Evolutionary conservation across 2,888 invertebrate species (phyloP).

Genomic region (Steinernema hermaphroditum): DNA sequence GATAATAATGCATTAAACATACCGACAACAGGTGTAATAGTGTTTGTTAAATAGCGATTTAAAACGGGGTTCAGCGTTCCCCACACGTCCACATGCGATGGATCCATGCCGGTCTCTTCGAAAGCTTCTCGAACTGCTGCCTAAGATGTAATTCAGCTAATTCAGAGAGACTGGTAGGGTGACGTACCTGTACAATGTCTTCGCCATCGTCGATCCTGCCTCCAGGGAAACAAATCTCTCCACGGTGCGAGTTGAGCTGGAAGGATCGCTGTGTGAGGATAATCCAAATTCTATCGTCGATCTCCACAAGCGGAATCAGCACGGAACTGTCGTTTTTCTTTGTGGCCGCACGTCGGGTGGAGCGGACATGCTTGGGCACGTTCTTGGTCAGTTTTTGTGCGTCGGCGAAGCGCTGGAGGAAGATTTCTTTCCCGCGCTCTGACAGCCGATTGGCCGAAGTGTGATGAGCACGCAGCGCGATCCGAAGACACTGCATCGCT

Average conservation of each 20-base stretch:
- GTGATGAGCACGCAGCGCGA: neutral
- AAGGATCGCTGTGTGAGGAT: conserved; percentile 55
- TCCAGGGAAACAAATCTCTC: conserved; percentile 63
- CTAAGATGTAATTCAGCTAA: too few species aligned
- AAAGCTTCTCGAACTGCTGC: too few species aligned
- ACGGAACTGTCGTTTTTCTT: conserved; percentile 42
- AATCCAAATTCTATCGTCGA: conserved; percentile 37
- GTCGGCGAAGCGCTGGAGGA: neutral
- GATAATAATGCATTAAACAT: too few species aligned
- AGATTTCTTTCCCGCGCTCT: neutral
- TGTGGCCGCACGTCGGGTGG: neutral
- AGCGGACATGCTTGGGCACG: neutral
- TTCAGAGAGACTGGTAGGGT: too few species aligned
- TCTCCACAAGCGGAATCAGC: conserved; percentile 47
- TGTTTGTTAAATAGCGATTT: too few species aligned
- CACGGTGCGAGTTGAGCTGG: conserved; percentile 54
- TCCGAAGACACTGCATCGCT: neutral
- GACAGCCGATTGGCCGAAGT: neutral
- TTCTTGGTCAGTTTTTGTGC: neutral
- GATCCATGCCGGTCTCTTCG: too few species aligned
- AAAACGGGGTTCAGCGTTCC: too few species aligned
- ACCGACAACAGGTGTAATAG: too few species aligned
- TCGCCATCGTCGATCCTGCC: conserved; percentile 56
- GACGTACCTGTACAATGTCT: conserved; percentile 42
- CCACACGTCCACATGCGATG: too few species aligned